Conservation (phyloP, 2,797 vertebrate species). For the Gallinago solitaria region DNA sequence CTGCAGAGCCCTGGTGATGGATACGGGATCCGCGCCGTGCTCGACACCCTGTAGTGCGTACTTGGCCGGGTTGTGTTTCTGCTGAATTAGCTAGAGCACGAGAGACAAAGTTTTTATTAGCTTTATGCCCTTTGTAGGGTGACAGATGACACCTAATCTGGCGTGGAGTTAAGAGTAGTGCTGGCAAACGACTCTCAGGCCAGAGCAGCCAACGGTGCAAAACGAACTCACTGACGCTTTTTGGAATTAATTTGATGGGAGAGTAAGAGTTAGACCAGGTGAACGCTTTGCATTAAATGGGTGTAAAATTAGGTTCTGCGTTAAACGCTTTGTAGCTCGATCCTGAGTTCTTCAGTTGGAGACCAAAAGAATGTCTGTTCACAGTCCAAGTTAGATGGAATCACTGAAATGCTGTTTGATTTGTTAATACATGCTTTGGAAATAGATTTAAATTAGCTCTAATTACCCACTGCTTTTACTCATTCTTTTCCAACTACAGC, state of each 20-base stretch:
- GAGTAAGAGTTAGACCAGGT: background rate
- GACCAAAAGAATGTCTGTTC: background rate
- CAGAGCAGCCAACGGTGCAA: background rate
- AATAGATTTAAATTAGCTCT: background rate
- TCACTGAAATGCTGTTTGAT: background rate
- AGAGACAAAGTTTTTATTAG: background rate
- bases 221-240: background rate
- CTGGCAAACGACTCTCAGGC: background rate
- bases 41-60: background rate
- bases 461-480: background rate
- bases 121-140: conserved; percentile 20
- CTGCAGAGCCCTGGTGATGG: fast-evolving
- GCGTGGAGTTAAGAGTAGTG: background rate
- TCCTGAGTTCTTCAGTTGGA: background rate
- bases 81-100: background rate
- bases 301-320: background rate
- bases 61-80: background rate
- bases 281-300: background rate
- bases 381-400: background rate
- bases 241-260: background rate
- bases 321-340: background rate
- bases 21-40: background rate
- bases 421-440: background rate
- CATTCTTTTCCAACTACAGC: background rate
- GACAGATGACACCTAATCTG: background rate